Evolutionary conservation across 2,113 vertebrate genomes (phyloP), one percentile per base, ranked within the genome.

Genomic region (Uria lomvia): DNA sequence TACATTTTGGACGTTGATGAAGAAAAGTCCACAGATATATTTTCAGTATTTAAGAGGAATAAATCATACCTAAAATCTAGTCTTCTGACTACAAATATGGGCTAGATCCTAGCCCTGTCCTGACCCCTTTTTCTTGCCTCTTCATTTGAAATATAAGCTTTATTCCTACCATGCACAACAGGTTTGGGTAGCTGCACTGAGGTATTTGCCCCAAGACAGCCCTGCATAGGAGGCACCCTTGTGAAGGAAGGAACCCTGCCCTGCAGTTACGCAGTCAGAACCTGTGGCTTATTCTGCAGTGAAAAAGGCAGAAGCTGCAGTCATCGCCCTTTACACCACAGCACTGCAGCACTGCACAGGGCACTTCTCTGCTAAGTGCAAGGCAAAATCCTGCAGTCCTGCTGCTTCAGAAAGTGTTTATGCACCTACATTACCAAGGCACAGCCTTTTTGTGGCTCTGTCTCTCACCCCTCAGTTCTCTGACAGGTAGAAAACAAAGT

Each of bases 271-370:
- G 1, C 30, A 30, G 23, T 5, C 58, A 27, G 40, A 36, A 72
- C 27, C 17, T 10, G 56, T 0, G 1, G 36, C 52, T 81, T 43
- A 20, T 29, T 53, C 36, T 78, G 73, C 74, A 87, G 30, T 34
- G 49, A 38, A 63, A 38, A 29, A 17, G 0, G 0, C 8, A 79
- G 50, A 49, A 40, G 26, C 11, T 4, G 2, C 45, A 47, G 45
- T 8, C 18, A 10, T 19, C 0, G 1, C 13, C 32, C 58, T 27
- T 52, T 8, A 43, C 65, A 55, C 16, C 30, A 14, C 38, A 55
- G 29, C 58, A 38, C 49, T 29, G n/a, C 53, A 55, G 75, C 55
- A 45, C 63, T 38, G 49, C n/a, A 34, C 26, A 47, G 42, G 53
- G 18, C 34, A 9, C 45, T 34, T 3, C 63, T 40, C 45, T 11